These are phyloP conservation scores for Ahaetulla prasina DNA, from an alignment of 2,113 vertebrate species.

Conservation along the genomic window DNA sequence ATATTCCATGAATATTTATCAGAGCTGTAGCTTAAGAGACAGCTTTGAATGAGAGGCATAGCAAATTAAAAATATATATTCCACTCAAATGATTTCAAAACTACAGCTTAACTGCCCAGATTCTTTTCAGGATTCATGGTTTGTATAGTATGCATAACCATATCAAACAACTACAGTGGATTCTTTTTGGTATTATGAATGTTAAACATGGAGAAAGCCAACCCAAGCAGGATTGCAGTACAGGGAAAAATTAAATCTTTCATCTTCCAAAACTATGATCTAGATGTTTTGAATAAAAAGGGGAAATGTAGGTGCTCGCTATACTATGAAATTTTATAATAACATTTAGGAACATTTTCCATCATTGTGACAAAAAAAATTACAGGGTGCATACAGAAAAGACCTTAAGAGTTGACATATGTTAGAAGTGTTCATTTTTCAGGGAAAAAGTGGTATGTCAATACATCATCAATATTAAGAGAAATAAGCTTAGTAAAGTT, in stretches of 20 bases:
- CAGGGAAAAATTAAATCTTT: neutral
- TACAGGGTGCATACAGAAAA: slow-evolving; percentile 44
- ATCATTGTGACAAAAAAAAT: slow-evolving; percentile 22
- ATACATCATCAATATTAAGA: slow-evolving; percentile 78
- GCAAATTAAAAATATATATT: neutral
- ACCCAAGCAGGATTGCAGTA: neutral
- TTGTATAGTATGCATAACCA: neutral
- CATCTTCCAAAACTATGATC: neutral
- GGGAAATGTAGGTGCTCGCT: neutral
- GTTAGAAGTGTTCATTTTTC: slow-evolving; percentile 49
- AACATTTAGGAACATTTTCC: neutral
- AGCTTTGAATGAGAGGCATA: neutral
- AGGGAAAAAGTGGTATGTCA: slow-evolving; percentile 61
- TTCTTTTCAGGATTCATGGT: neutral
- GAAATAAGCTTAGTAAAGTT: slow-evolving; percentile 73
- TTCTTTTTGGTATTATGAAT: neutral
- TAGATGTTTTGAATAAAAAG: neutral
- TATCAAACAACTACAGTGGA: neutral
- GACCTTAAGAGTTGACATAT: slow-evolving; percentile 39
- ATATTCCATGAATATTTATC: neutral
- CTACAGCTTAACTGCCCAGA: neutral
- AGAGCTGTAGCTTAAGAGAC: neutral
- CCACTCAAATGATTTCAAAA: neutral
- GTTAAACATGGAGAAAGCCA: neutral
- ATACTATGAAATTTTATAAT: neutral